These are phyloP conservation scores for Melanophora roralis DNA, from an alignment of 2,888 invertebrate species.

Conservation along the genomic window DNA sequence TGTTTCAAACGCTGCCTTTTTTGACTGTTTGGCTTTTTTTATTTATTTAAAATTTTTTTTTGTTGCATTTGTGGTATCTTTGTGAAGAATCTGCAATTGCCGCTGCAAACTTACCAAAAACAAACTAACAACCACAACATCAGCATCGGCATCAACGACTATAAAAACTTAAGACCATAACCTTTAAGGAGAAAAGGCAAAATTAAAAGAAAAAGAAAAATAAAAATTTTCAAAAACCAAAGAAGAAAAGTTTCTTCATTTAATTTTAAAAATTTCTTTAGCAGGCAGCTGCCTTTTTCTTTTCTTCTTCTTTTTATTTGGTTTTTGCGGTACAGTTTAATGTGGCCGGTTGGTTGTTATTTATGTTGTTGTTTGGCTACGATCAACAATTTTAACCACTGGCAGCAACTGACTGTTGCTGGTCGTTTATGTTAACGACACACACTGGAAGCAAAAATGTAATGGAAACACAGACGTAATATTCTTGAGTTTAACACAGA, in stretches of 20 bases:
- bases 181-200: slow-evolving; percentile 54
- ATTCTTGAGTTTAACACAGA: slow-evolving; percentile 40
- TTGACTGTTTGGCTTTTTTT: slow-evolving; percentile 15
- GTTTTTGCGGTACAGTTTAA: slow-evolving; percentile 51
- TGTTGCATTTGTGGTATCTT: slow-evolving; percentile 49
- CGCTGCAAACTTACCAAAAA: slow-evolving; percentile 29
- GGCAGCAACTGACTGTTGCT: slow-evolving; percentile 45
- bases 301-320: neutral
- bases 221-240: neutral
- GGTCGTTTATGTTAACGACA: slow-evolving; percentile 46
- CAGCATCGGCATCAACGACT: neutral
- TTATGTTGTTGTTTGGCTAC: slow-evolving; percentile 7
- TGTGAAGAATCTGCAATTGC: slow-evolving; percentile 52
- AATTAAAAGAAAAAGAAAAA: neutral
- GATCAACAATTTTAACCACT: slow-evolving; percentile 33
- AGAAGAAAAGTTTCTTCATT: slow-evolving; percentile 50
- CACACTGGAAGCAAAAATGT: neutral
- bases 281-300: slow-evolving; percentile 34
- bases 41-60: neutral
- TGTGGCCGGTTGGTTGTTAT: slow-evolving; percentile 36
- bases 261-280: slow-evolving; percentile 50
- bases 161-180: slow-evolving; percentile 48
- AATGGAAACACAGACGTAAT: slow-evolving; percentile 8
- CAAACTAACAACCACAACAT: slow-evolving; percentile 35
- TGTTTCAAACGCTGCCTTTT: slow-evolving; percentile 41